A percentile compares a stretch with the other conserved stretches of the same genome.
These are phyloP conservation scores for Saguinus oedipus DNA, from an alignment of 2,797 vertebrate species.

Conservation along the genomic window DNA sequence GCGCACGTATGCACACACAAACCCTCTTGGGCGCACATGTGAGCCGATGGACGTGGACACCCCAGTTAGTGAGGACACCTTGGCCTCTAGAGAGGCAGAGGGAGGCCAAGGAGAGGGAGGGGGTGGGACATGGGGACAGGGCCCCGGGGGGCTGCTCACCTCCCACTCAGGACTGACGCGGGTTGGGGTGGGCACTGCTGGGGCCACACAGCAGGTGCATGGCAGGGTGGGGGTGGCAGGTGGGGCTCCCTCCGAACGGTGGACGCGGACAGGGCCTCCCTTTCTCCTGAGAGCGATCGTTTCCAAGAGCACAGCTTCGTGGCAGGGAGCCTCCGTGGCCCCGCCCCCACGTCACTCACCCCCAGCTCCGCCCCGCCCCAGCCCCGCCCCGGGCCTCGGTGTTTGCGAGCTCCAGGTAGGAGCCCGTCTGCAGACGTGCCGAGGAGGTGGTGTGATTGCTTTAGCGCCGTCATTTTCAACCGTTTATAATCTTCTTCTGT, in stretches of 20 bases:
- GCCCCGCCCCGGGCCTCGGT: constrained; percentile 80
- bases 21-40: not conserved
- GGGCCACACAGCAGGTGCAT: constrained; percentile 41
- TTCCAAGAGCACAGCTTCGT: not conserved
- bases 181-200: not conserved
- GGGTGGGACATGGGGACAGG: not conserved
- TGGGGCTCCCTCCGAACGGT: not conserved
- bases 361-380: not conserved
- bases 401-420: constrained; percentile 97
- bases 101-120: not conserved
- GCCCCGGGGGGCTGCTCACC: not conserved
- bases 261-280: not conserved
- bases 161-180: not conserved
- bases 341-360: not conserved
- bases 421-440: constrained; percentile 93
- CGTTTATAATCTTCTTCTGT: constrained; percentile 99
- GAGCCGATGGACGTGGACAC: not conserved
- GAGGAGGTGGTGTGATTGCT: constrained; percentile 99
- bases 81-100: not conserved
- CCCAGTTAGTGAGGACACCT: not conserved
- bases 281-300: not conserved
- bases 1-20: not conserved
- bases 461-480: constrained; percentile 99
- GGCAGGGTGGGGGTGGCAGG: constrained; percentile 28
- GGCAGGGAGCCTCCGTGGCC: constrained; percentile 34